These are phyloP conservation scores for Pluvianellus socialis DNA, from an alignment of 2,113 vertebrate species.

Conservation along the genomic window DNA sequence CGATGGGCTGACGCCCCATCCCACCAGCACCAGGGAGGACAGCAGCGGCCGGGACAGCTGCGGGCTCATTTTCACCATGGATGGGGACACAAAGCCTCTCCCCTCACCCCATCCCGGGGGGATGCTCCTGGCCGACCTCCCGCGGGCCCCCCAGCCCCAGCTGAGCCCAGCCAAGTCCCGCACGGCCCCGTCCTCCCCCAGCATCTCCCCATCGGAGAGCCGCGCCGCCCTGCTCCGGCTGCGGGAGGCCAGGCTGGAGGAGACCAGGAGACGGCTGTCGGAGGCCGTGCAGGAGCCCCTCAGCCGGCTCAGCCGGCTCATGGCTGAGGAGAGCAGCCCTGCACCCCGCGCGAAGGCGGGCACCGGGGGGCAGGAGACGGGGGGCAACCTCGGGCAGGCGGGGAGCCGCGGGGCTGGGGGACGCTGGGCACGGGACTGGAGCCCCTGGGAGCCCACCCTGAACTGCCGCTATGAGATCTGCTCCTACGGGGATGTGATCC, in stretches of 20 bases:
- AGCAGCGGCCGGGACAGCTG: conserved; percentile 66
- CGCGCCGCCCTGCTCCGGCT: conserved; percentile 83
- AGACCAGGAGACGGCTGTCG: conserved; percentile 80
- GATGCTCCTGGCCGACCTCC: conserved; percentile 72
- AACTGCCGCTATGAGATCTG: conserved; percentile 74
- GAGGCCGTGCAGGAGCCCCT: conserved; percentile 83
- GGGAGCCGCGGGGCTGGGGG: neutral
- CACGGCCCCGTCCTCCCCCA: conserved; percentile 84
- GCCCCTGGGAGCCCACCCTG: conserved; percentile 21
- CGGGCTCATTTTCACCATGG: conserved; percentile 72
- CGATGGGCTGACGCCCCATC: neutral
- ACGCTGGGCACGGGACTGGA: neutral
- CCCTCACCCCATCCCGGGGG: conserved; percentile 53
- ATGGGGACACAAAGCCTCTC: neutral
- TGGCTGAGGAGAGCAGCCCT: conserved; percentile 78
- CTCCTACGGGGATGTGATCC: conserved; percentile 74
- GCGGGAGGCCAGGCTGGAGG: conserved; percentile 81
- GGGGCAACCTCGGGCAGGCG: neutral
- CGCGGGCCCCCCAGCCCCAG: conserved; percentile 57
- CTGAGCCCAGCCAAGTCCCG: conserved; percentile 84
- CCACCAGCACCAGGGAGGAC: conserved; percentile 53
- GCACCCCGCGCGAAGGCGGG: neutral
- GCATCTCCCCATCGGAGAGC: conserved; percentile 76
- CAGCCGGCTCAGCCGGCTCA: conserved; percentile 86
- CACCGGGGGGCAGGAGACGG: neutral